Conservation (phyloP, 2,888 invertebrate species). For the Dryobota labecula region DNA sequence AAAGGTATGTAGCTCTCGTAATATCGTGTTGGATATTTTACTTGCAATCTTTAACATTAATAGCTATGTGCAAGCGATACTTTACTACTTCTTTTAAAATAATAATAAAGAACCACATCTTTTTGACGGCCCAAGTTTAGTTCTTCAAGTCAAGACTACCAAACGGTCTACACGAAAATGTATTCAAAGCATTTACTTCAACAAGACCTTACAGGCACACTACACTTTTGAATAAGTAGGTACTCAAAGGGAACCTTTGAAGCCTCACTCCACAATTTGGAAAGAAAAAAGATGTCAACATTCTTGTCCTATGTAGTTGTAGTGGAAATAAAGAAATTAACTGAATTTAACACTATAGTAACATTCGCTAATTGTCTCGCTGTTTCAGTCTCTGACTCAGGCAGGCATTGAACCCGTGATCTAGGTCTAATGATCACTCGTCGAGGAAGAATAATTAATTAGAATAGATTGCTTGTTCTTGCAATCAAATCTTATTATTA, state of each 20-base stretch:
- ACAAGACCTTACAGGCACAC: neutral
- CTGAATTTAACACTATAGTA: slow-evolving; percentile 22
- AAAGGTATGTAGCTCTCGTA: too few relatives aligned
- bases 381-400: slow-evolving; percentile 45
- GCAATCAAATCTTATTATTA: neutral
- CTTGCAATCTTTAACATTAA: neutral
- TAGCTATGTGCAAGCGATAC: neutral
- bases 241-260: neutral
- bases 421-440: slow-evolving; percentile 14
- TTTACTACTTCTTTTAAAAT: neutral
- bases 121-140: slow-evolving; percentile 7
- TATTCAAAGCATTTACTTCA: slow-evolving; percentile 5
- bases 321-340: slow-evolving; percentile 16
- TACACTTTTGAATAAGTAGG: slow-evolving; percentile 6
- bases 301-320: neutral
- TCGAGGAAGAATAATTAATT: neutral
- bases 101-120: neutral
- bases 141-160: slow-evolving; percentile 1
- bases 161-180: neutral
- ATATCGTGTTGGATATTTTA: neutral
- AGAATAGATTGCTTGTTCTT: slow-evolving; percentile 7
- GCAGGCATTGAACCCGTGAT: slow-evolving; percentile 46
- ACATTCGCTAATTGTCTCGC: slow-evolving; percentile 51
- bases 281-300: too few relatives aligned
- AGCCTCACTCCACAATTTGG: too few relatives aligned